Base-by-base conservation (phyloP, 2,113 vertebrate genomes). In the Gadus macrocephalus region DNA sequence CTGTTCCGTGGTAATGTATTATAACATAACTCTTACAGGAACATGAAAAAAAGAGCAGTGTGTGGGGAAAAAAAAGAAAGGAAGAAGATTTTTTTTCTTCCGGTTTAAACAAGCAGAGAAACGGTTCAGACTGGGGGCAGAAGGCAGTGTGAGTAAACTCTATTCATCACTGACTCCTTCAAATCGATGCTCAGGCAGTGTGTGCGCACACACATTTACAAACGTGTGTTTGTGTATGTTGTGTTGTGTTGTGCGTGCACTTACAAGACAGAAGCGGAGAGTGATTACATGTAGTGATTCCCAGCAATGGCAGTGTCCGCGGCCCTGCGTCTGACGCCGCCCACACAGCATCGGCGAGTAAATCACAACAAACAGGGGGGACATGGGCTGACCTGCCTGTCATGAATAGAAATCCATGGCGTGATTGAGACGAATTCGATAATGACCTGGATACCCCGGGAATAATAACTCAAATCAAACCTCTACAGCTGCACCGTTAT, bases 161-260 rank as follows among this genome's bases (percentile, higher is more conserved):
- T 49, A 67, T 55, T 67, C 19, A 55, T 55, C 65, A 53, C 42
- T 53, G 49, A 20, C 65, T 53, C 4, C 17, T 53, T 67, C 55
- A 67, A 35, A 67, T 67, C 66, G 55, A 53, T 53, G 60, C 60
- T 22, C 60, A 53, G 53, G 4, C 12, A 14, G 42, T 49, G 25
- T 15, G 1, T 11, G 31, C 3, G 31, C 31, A 35, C 31, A 35
- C 31, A 35, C 31, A 35, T 35, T 35, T 35, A 35, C 31, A 4
- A 49, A 9, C 42, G 42, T 49, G 42, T 49, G 42, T 49, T 9
- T 49, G 42, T 49, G 42, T 66, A 38, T 65, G 64, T 65, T 38
- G 8, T 58, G 55, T 58, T 49, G 42, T 67, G 65, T 67, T 55
- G 65, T 65, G 55, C 14, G 55, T 58, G 15, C 16, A 55, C 53